Conservation (phyloP, 2,797 vertebrate genomes). For the Nyctibius grandis region DNA sequence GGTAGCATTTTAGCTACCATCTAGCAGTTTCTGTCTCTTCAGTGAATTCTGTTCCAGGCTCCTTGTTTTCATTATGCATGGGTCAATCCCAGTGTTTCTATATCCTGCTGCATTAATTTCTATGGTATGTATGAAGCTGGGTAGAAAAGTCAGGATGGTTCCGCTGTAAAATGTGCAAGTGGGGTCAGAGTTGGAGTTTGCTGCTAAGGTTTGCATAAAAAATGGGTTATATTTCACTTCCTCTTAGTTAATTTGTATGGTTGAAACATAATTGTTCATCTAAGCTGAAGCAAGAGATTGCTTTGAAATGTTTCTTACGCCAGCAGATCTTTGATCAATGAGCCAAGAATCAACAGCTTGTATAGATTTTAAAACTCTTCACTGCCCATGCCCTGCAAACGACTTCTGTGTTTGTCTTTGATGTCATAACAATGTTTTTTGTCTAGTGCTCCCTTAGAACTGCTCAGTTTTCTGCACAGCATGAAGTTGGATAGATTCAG, state of each 20-base stretch:
- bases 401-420: neutral
- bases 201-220: neutral
- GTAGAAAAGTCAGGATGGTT: neutral
- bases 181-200: neutral
- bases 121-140: neutral
- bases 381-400: neutral
- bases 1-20: neutral
- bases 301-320: neutral
- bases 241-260: neutral
- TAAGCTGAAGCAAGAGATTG: neutral
- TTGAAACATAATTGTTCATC: neutral
- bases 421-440: neutral
- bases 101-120: neutral
- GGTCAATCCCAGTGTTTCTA: neutral
- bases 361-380: neutral
- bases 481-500: neutral
- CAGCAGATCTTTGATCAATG: neutral
- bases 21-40: neutral
- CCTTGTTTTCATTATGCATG: neutral
- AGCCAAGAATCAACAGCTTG: neutral
- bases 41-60: neutral
- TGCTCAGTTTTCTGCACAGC: neutral
- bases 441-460: neutral
- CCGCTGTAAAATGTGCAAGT: neutral
- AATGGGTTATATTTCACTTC: neutral